Base-by-base conservation (phyloP, 2,113 vertebrate genomes). In the Trogon melanurus region DNA sequence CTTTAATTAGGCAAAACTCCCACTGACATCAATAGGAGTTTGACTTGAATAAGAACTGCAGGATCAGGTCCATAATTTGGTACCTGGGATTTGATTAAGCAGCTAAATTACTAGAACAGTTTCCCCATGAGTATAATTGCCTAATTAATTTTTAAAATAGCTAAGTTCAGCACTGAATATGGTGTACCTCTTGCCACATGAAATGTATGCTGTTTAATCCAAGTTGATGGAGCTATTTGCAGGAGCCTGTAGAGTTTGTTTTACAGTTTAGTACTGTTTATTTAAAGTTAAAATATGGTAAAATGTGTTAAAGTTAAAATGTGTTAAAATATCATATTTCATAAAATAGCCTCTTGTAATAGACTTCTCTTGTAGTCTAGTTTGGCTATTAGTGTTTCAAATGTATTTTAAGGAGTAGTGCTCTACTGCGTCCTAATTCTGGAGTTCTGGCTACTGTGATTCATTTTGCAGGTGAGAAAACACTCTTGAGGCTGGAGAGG, bases 81-180 rank as follows among this genome's bases (percentile, higher is more conserved):
- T 97, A 93, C 88, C 95, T 97, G 86, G 89, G 93, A 97, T 94
- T 95, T 97, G 95, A 96, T 95, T 95, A 95, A 96, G 94, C 73
- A 93, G 72, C 91, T 96, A 91, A 97, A 95, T 91, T 95, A 91
- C 87, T 91, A 95, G 81, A 96, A 87, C 94, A 79, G 66, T 96
- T 96, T 97, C 85, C 79, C 85, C 89, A 70, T 85, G 94, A 95
- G 88, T 85, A 95, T 95, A 97, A 96, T 95, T 96, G 95, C 88
- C 92, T 96, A 95, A 94, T 96, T 97, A 95, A 97, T 97, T 95
- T 97, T 97, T 95, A 82, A 97, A 93, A 97, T 97, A 88, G 86
- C 91, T 78, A 88, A 95, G 88, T 95, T 97, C 83, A 95, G 96
- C 90, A 41, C 93, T 76, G 88, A 83, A 76, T 89, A 47, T 75